phyloP scores from a whole-genome alignment of 2,888 invertebrate genomes.

The Melangyna quadrimaculata region DNA sequence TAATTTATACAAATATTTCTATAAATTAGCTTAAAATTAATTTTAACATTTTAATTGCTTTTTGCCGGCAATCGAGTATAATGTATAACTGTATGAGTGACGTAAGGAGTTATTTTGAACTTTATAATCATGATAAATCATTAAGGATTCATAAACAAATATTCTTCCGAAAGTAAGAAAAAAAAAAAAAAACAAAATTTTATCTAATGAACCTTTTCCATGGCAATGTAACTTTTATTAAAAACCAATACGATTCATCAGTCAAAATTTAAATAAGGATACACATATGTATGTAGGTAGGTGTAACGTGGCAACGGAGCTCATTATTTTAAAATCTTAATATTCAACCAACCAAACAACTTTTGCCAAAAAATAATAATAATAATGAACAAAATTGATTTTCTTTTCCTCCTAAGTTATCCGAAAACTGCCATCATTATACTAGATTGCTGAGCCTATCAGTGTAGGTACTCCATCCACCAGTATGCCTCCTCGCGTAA shows the following conservation, averaged over 20 bases:
- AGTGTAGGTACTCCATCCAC: background rate
- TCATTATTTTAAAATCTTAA: background rate
- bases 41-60: constrained; percentile 12
- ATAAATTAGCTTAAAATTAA: background rate
- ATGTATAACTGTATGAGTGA: background rate
- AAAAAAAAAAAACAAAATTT: background rate
- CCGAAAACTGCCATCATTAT: background rate
- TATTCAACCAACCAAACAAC: constrained; percentile 9
- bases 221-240: background rate
- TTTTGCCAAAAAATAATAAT: constrained; percentile 15
- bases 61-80: background rate
- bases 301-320: background rate
- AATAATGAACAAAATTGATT: constrained; percentile 17
- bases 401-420: background rate
- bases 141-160: background rate
- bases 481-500: background rate
- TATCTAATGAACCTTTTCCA: constrained; percentile 8
- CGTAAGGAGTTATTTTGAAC: background rate
- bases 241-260: background rate
- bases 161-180: too few relatives aligned
- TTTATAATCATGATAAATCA: background rate
- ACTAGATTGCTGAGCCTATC: background rate
- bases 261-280: background rate
- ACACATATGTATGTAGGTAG: background rate
- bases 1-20: background rate